Conservation (phyloP, 2,113 vertebrate species). For the Phrynosoma blainvillii region DNA sequence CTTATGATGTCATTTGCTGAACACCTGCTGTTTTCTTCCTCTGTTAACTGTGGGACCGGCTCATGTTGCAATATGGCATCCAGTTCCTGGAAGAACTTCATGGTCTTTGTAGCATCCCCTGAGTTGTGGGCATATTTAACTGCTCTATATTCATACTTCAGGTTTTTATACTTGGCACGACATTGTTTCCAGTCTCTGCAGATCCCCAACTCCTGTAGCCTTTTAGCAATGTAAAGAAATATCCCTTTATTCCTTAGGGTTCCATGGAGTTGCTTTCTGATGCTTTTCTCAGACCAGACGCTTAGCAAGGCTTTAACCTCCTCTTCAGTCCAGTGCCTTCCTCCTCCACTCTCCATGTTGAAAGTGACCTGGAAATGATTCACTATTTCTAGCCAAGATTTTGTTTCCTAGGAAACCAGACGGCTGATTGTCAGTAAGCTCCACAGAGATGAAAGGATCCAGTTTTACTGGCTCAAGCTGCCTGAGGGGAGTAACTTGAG, state of each 20-base stretch:
- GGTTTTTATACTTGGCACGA: conserved; percentile 87
- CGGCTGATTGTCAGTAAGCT: conserved; percentile 88
- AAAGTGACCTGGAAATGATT: conserved; percentile 94
- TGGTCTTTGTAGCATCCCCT: conserved; percentile 75
- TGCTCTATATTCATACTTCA: conserved; percentile 87
- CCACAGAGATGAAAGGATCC: conserved; percentile 83
- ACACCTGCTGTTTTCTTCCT: conserved; percentile 73
- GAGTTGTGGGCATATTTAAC: conserved; percentile 76
- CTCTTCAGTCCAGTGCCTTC: conserved; percentile 82
- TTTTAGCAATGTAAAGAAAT: conserved; percentile 89
- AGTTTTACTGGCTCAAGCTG: conserved; percentile 94
- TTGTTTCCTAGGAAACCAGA: conserved; percentile 96
- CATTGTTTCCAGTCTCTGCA: conserved; percentile 90
- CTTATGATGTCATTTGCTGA: conserved; percentile 61
- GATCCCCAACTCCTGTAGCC: conserved; percentile 86
- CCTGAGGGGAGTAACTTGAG: conserved; percentile 90
- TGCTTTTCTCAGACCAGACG: conserved; percentile 88
- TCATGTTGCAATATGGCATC: conserved; percentile 77
- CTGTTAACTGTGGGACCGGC: conserved; percentile 64
- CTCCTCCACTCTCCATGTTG: conserved; percentile 88
- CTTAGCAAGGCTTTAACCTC: conserved; percentile 88
- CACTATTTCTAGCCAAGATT: conserved; percentile 87
- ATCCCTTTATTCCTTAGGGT: conserved; percentile 86
- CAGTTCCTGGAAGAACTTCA: conserved; percentile 81
- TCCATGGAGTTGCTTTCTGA: conserved; percentile 78